Evolutionary conservation across 2,888 invertebrate genomes (phyloP), one percentile per base, ranked within the genome.

Genomic region (Colletes collaris): DNA sequence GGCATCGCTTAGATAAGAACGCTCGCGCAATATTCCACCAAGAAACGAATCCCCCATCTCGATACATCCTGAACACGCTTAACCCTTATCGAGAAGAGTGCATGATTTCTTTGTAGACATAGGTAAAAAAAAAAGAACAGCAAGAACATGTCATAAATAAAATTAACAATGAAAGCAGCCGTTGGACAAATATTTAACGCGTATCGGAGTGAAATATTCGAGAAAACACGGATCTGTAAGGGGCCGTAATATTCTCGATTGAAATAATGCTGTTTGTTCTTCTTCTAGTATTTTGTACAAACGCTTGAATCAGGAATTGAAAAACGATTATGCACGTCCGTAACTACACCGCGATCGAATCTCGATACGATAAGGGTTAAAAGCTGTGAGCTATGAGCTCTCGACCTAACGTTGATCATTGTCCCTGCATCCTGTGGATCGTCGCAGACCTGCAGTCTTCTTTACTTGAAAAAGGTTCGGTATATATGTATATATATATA

Each of bases 381-480:
- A 68, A 81, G 89, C 90, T 92, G 91, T 90, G 91, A 92, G 92
- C 91, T 92, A 90, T 88, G 90, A 87, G 90, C 90, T 91, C 88
- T 91, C 88, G 68, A 88, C 76, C 82, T 86, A 87, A 89, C 83
- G 83, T 88, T 88, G 86, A 86, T 89, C 89, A 89, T 90, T 90
- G 79, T 90, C 88, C 88, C 86, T 88, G 88, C 89, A 89, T 89
- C 89, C 87, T 87, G 89, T 90, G 90, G 90, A 90, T 90, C 87
- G 83, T 86, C 87, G 88, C 92, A 93, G 93, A 93, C 93, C 89
- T 93, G 93, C 93, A 93, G 93, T 91, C 91, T 93, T 87, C 92
- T 93, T 87, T 92, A 93, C 90, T 91, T 93, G 88, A 93, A 93
- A 93, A 93, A 93, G 93, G 93, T 93, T 91, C 90, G 88, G 88